Percentiles rank a stretch among this genome's conserved stretches.
These are phyloP conservation scores for Notolabrus celidotus DNA, from an alignment of 2,797 vertebrate species.

Conservation along the genomic window DNA sequence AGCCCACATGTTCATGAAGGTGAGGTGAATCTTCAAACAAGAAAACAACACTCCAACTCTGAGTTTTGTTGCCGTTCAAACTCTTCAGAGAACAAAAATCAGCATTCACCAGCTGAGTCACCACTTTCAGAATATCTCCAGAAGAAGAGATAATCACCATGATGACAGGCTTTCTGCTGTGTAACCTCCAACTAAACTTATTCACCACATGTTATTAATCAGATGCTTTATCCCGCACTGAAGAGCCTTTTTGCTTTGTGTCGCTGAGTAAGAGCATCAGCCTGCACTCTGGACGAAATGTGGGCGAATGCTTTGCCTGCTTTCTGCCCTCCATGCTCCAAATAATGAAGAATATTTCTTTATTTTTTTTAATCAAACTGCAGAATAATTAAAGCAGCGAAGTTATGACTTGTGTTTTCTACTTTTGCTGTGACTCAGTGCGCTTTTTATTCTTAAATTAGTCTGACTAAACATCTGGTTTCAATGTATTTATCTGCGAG, in stretches of 20 bases:
- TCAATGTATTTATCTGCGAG: slow-evolving; percentile 18
- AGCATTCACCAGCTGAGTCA: background rate
- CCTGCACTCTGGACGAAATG: no score
- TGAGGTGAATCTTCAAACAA: no score
- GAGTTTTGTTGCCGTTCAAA: no score
- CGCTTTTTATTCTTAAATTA: slow-evolving; percentile 4
- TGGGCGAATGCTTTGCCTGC: no score
- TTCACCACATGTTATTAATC: background rate
- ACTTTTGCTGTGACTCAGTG: background rate
- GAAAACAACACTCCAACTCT: no score
- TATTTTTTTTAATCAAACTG: slow-evolving; percentile 30
- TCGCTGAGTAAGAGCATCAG: no score
- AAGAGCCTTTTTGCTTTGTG: slow-evolving; percentile 36
- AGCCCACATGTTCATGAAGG: no score
- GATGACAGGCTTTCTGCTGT: slow-evolving; percentile 12
- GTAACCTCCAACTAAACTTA: background rate
- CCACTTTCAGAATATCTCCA: slow-evolving; percentile 6
- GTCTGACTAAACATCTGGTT: slow-evolving; percentile 1
- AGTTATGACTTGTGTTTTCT: background rate
- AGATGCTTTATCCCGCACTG: background rate
- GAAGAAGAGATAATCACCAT: background rate
- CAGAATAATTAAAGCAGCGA: slow-evolving; percentile 6
- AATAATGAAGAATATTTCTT: slow-evolving; percentile 54
- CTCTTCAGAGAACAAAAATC: no score
- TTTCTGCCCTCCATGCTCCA: slow-evolving; percentile 32